These are phyloP conservation scores for Clytia hemisphaerica DNA, from an alignment of 30 jellyfish, hydroid and myxozoan genomes.

Conservation along the genomic window DNA sequence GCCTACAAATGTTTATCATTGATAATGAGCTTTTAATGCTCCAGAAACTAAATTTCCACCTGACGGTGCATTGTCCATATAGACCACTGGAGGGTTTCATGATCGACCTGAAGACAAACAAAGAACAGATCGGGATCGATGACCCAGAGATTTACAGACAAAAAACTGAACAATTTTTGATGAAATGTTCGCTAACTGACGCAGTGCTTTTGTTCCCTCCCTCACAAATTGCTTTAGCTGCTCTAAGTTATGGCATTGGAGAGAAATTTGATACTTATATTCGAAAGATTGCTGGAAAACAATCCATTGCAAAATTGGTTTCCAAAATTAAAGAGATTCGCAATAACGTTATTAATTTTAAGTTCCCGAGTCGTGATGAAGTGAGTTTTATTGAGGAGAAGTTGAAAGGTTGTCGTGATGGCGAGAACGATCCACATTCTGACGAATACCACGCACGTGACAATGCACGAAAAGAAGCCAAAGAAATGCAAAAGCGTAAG, in stretches of 20 bases:
- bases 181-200: slow-evolving; percentile 63
- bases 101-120: slow-evolving; percentile 67
- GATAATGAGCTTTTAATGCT: slow-evolving; percentile 65
- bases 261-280: slow-evolving; percentile 32
- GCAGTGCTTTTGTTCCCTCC: slow-evolving; percentile 66
- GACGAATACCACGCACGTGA: slow-evolving; percentile 56
- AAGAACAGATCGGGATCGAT: slow-evolving; percentile 2
- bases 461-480: slow-evolving; percentile 40
- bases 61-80: slow-evolving; percentile 79
- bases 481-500: slow-evolving; percentile 46
- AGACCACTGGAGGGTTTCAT: slow-evolving; percentile 88
- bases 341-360: slow-evolving; percentile 39
- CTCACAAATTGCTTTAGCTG: slow-evolving; percentile 79
- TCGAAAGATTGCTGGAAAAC: slow-evolving; percentile 15
- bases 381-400: slow-evolving; percentile 36
- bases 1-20: slow-evolving; percentile 55
- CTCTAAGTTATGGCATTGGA: slow-evolving; percentile 41
- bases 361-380: slow-evolving; percentile 43
- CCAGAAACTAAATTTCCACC: slow-evolving; percentile 83
- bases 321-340: slow-evolving; percentile 36
- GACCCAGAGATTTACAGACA: slow-evolving; percentile 60
- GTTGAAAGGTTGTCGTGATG: slow-evolving; percentile 48
- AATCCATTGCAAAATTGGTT: slow-evolving; percentile 17
- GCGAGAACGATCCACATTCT: slow-evolving; percentile 75
- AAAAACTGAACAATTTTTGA: slow-evolving; percentile 60